Evolutionary conservation across 2,113 vertebrate species (phyloP).

Genomic region (Atlantisia rogersi): DNA sequence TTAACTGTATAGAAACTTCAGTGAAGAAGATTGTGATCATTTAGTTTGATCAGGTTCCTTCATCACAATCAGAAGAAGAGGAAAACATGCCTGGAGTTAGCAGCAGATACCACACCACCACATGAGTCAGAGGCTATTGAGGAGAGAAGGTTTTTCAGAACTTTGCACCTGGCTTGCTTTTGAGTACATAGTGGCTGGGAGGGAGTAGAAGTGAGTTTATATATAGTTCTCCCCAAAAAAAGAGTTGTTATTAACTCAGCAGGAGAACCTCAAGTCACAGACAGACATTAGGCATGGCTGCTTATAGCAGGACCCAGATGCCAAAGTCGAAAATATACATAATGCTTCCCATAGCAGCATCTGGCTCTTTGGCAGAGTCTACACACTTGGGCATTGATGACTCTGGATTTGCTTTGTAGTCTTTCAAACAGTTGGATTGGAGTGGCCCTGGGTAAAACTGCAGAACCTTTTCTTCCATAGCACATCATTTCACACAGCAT

Average conservation of each 20-base stretch:
- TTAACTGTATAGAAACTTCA: background rate
- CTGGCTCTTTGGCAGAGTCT: slow-evolving; percentile 72
- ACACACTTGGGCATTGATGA: slow-evolving; percentile 1
- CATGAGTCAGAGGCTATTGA: background rate
- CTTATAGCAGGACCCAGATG: slow-evolving; percentile 61
- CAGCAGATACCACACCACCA: background rate
- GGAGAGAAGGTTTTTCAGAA: background rate
- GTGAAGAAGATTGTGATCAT: background rate
- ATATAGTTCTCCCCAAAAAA: too few relatives aligned
- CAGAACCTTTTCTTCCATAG: slow-evolving; percentile 1
- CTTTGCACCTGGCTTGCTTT: background rate
- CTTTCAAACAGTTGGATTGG: slow-evolving; percentile 3
- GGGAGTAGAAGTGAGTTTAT: background rate
- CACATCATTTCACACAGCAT: background rate
- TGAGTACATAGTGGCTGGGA: background rate
- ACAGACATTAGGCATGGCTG: background rate
- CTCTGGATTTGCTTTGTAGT: slow-evolving; percentile 36
- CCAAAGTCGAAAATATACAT: slow-evolving; percentile 35
- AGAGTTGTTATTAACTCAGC: background rate
- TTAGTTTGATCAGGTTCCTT: background rate
- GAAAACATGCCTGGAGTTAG: background rate
- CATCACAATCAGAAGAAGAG: background rate
- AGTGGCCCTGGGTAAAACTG: background rate
- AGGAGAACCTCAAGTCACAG: background rate
- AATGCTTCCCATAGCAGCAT: slow-evolving; percentile 48